Percentiles rank a stretch among this genome's conserved stretches.
Evolutionary conservation across 64 coral and sea anemone genomes (phyloP).

Genomic region (Pocillopora damicornis): DNA sequence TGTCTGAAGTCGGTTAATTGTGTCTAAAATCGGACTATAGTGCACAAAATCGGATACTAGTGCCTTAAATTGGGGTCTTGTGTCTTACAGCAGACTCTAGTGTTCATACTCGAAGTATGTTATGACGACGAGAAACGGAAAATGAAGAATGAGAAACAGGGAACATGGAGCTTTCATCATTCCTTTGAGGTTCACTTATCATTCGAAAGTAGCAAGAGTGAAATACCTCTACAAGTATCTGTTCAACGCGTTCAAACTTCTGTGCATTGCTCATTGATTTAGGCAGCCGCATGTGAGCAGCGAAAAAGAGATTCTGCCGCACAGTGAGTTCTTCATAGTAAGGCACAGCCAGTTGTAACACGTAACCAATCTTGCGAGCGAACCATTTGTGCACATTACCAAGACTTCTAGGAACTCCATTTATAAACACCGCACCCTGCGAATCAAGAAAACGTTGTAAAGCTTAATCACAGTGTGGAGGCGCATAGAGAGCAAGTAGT

Average conservation of each 20-base stretch:
- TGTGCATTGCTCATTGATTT: slow-evolving; percentile 22
- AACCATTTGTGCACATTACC: slow-evolving; percentile 64
- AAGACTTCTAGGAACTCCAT: slow-evolving; percentile 32
- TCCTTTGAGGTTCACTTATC: too few relatives aligned
- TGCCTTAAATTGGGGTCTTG: too few relatives aligned
- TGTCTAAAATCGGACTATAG: too few relatives aligned
- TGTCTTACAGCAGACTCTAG: too few relatives aligned
- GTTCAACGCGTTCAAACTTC: slow-evolving; percentile 77
- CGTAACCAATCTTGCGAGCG: slow-evolving; percentile 59
- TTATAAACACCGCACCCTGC: slow-evolving; percentile 66
- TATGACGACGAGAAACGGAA: too few relatives aligned
- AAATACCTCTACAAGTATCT: slow-evolving; percentile 69
- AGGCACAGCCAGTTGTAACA: slow-evolving; percentile 66
- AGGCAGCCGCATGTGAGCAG: slow-evolving; percentile 68
- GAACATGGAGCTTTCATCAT: too few relatives aligned
- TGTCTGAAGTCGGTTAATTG: too few relatives aligned
- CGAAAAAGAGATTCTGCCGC: slow-evolving; percentile 61
- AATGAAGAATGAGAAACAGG: too few relatives aligned
- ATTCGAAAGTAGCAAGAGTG: neutral
- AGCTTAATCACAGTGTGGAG: too few relatives aligned
- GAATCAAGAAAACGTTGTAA: neutral
- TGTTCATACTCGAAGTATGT: too few relatives aligned
- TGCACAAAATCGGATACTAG: too few relatives aligned
- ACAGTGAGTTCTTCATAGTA: slow-evolving; percentile 80
- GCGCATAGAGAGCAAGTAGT: too few relatives aligned